Percentiles rank a stretch among this genome's conserved stretches.
These are phyloP conservation scores for Cetoscarus ocellatus DNA, from an alignment of 2,797 vertebrate species.

Conservation along the genomic window DNA sequence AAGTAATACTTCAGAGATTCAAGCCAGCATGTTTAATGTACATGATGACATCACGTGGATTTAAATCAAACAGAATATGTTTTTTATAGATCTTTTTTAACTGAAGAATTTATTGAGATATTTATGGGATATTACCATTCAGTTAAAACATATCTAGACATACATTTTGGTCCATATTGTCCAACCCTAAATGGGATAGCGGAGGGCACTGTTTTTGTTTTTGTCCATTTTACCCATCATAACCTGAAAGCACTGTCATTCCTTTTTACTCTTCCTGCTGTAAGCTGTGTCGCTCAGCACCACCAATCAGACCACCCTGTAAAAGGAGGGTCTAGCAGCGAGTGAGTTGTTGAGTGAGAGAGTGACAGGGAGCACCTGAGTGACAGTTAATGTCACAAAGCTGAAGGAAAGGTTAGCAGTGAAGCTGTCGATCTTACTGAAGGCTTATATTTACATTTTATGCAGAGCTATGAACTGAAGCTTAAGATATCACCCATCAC, in stretches of 20 bases:
- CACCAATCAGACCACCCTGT: conserved; percentile 1
- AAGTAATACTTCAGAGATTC: too few relatives aligned
- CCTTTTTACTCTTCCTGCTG: not conserved
- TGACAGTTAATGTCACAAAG: conserved; percentile 1
- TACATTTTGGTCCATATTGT: too few relatives aligned
- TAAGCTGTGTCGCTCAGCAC: not conserved
- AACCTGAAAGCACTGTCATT: not conserved
- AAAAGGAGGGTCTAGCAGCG: not conserved
- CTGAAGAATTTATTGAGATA: too few relatives aligned
- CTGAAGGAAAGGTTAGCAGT: not conserved
- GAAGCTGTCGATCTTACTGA: not conserved
- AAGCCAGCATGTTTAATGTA: too few relatives aligned
- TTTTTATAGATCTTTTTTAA: too few relatives aligned
- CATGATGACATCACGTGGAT: too few relatives aligned
- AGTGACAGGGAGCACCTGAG: not conserved
- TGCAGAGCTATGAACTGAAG: not conserved
- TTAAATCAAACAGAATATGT: too few relatives aligned
- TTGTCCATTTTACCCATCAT: not conserved
- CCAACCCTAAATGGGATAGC: too few relatives aligned
- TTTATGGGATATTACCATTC: too few relatives aligned
- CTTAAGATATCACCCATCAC: not conserved
- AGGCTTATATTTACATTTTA: not conserved
- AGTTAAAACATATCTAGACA: too few relatives aligned
- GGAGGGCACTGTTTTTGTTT: not conserved
- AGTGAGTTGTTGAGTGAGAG: not conserved